A percentile compares a stretch with the other conserved stretches of the same genome.
Evolutionary conservation across 2,888 invertebrate species (phyloP).

Genomic region (Erebia aethiops): DNA sequence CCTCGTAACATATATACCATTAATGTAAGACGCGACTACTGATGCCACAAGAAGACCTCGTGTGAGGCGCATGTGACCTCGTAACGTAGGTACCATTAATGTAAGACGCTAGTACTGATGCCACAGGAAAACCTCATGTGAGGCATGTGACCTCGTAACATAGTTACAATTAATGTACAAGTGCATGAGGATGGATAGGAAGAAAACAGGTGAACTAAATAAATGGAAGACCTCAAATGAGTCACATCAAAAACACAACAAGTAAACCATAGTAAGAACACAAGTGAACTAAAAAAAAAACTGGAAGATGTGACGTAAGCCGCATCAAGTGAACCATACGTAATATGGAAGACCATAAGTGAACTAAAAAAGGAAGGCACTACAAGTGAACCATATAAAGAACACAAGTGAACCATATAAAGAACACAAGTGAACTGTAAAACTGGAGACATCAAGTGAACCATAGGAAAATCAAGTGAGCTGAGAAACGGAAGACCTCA

Average conservation of each 20-base stretch:
- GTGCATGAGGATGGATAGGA: not conserved
- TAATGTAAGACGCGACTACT: not conserved
- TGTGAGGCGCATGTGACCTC: slow-evolving; percentile 2
- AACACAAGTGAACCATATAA: not conserved
- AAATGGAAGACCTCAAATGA: not conserved
- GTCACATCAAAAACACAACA: not conserved
- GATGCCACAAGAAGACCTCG: not conserved
- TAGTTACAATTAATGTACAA: too few relatives aligned
- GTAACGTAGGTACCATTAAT: not conserved
- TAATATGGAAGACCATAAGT: not conserved
- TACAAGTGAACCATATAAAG: not conserved
- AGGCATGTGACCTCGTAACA: not conserved
- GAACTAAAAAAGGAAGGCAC: not conserved
- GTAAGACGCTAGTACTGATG: not conserved
- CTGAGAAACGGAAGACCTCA: not conserved
- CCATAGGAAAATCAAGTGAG: not conserved
- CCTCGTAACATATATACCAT: not conserved
- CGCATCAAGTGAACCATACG: not conserved
- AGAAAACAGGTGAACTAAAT: not conserved
- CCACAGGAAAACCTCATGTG: slow-evolving; percentile 4
- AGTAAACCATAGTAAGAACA: not conserved
- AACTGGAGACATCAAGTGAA: too few relatives aligned
- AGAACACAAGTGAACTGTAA: too few relatives aligned
- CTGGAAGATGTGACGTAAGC: not conserved
- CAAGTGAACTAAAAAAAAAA: not conserved